Conservation (phyloP, 2,797 vertebrate genomes). For the Cichlasoma orientale region DNA sequence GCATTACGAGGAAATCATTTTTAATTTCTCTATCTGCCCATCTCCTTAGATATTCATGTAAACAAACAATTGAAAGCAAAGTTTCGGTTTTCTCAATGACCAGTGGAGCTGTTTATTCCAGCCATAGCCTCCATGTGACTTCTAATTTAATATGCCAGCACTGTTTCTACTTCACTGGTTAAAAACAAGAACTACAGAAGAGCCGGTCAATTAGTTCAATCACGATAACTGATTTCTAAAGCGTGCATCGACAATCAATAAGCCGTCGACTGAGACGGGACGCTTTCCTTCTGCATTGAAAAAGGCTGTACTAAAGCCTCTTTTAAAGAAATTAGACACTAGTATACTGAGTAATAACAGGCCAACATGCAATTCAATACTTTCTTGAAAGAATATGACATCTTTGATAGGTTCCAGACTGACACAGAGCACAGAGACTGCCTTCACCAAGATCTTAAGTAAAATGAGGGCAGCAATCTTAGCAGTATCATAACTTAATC, state of each 20-base stretch:
- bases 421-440: neutral
- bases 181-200: neutral
- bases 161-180: neutral
- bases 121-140: slow-evolving; percentile 21
- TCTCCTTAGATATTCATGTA: neutral
- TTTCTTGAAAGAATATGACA: neutral
- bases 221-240: neutral
- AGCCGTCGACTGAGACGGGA: too few species aligned
- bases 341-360: neutral
- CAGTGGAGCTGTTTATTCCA: slow-evolving; percentile 22
- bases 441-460: too few species aligned
- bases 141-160: slow-evolving; percentile 31
- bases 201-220: neutral
- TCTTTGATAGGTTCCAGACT: neutral
- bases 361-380: neutral
- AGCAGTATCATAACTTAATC: too few species aligned
- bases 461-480: too few species aligned
- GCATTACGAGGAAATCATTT: slow-evolving; percentile 20
- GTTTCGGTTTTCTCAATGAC: slow-evolving; percentile 26
- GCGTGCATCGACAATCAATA: fast-evolving
- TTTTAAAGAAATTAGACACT: neutral
- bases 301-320: neutral
- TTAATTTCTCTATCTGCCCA: slow-evolving; percentile 1
- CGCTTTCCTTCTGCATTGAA: neutral
- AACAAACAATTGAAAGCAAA: slow-evolving; percentile 42